These are phyloP conservation scores for Poeciliopsis occidentalis DNA, from an alignment of 2,113 vertebrate genomes.

Conservation along the genomic window DNA sequence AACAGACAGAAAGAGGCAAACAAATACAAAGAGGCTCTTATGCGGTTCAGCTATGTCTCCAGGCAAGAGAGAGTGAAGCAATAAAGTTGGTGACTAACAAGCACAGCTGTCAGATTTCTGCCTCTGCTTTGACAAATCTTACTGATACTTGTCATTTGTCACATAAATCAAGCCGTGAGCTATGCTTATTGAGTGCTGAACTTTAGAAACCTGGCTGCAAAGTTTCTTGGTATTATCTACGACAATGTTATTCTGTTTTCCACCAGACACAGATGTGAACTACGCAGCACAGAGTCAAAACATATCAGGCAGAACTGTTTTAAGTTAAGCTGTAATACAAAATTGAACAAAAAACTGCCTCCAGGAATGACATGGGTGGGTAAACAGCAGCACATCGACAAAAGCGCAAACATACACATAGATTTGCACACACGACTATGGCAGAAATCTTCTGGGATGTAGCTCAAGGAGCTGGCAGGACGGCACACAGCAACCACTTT, in stretches of 20 bases:
- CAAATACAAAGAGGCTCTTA: conserved; percentile 29
- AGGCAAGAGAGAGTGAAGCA: conserved; percentile 12
- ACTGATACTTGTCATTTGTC: conserved; percentile 47
- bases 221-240: conserved; percentile 32
- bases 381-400: conserved; percentile 13
- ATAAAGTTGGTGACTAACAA: conserved; percentile 46
- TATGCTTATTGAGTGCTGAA: conserved; percentile 32
- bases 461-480: conserved; percentile 52
- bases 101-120: conserved; percentile 41
- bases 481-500: conserved; percentile 43
- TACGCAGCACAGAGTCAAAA: background rate
- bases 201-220: conserved; percentile 13
- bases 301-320: background rate
- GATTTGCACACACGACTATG: conserved; percentile 30
- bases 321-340: background rate
- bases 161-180: conserved; percentile 30
- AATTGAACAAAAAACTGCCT: conserved; percentile 14
- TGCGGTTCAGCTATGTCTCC: conserved; percentile 23
- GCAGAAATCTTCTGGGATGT: conserved; percentile 43
- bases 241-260: conserved; percentile 2
- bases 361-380: background rate
- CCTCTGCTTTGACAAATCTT: conserved; percentile 45
- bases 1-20: conserved; percentile 26
- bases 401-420: conserved; percentile 33
- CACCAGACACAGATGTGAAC: conserved; percentile 8